Evolutionary conservation across 2,797 vertebrate species (phyloP).

Genomic region (Gadopsis bispinosus): DNA sequence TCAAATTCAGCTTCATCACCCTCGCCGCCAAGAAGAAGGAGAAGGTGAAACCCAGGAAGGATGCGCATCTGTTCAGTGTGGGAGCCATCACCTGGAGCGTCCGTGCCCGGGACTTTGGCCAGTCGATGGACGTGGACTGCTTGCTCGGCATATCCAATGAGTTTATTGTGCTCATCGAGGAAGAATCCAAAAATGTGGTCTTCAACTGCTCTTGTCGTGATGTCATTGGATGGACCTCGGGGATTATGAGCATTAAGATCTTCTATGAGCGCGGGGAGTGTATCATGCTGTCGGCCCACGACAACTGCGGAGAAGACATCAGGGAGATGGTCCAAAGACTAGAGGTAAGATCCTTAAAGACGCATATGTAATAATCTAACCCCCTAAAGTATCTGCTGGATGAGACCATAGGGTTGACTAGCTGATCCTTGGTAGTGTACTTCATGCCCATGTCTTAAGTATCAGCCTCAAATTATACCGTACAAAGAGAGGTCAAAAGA

Average conservation of each 20-base stretch:
- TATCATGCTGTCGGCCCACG: slow-evolving; percentile 91
- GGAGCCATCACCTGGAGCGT: slow-evolving; percentile 96
- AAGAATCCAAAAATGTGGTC: slow-evolving; percentile 94
- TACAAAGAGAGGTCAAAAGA: slow-evolving; percentile 20
- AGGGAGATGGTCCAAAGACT: slow-evolving; percentile 94
- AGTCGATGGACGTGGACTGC: slow-evolving; percentile 91
- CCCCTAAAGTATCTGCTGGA: slow-evolving; percentile 21
- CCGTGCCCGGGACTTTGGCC: slow-evolving; percentile 92
- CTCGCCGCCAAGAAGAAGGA: slow-evolving; percentile 97
- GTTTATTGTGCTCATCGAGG: slow-evolving; percentile 95
- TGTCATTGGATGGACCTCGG: slow-evolving; percentile 98
- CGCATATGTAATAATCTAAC: slow-evolving; percentile 29
- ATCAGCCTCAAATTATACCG: slow-evolving; percentile 15
- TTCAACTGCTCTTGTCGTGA: slow-evolving; percentile 99
- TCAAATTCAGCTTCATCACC: slow-evolving; percentile 98
- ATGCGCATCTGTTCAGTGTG: slow-evolving; percentile 91
- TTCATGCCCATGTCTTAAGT: background rate
- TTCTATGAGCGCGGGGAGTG: slow-evolving; percentile 98
- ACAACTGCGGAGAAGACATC: slow-evolving; percentile 92
- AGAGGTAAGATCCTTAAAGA: slow-evolving; percentile 86
- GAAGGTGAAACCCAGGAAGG: slow-evolving; percentile 91
- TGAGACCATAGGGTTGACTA: slow-evolving; percentile 6
- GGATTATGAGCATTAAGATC: slow-evolving; percentile 93
- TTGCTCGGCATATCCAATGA: slow-evolving; percentile 96
- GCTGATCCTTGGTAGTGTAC: slow-evolving; percentile 7